These are phyloP conservation scores for Masticophis lateralis DNA, from an alignment of 2,797 vertebrate species.

Conservation along the genomic window DNA sequence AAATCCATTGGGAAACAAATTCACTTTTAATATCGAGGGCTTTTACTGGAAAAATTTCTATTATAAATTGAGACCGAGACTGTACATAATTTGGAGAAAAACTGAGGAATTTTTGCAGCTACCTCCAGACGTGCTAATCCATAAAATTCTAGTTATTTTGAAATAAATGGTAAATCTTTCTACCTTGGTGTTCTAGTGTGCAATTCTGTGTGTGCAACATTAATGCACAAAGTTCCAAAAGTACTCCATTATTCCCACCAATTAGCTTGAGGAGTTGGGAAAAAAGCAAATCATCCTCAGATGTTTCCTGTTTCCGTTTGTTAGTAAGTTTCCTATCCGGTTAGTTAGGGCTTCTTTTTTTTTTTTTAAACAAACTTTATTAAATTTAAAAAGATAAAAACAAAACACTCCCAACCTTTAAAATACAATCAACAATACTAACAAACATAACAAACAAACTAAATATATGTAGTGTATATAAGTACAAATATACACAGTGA, in stretches of 20 bases:
- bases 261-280: not conserved
- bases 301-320: constrained; percentile 9
- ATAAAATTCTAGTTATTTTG: constrained; percentile 69
- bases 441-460: too few relatives aligned
- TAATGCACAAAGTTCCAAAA: not conserved
- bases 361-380: too few relatives aligned
- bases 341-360: too few relatives aligned
- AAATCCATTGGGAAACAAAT: not conserved
- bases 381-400: too few relatives aligned
- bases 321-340: not conserved
- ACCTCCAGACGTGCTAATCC: constrained; percentile 75
- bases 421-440: too few relatives aligned
- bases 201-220: not conserved
- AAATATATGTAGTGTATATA: too few relatives aligned
- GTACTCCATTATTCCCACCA: not conserved
- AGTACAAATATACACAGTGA: too few relatives aligned
- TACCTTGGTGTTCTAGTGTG: not conserved
- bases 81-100: constrained; percentile 58
- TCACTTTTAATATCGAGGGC: not conserved
- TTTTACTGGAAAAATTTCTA: not conserved
- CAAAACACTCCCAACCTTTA: too few relatives aligned
- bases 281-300: not conserved
- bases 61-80: not conserved
- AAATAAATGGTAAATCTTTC: constrained; percentile 68
- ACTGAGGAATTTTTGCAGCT: constrained; percentile 66